Evolutionary conservation across 2,888 invertebrate species (phyloP), one percentile per base, ranked within the genome.

Genomic region (Abrostola tripartita): DNA sequence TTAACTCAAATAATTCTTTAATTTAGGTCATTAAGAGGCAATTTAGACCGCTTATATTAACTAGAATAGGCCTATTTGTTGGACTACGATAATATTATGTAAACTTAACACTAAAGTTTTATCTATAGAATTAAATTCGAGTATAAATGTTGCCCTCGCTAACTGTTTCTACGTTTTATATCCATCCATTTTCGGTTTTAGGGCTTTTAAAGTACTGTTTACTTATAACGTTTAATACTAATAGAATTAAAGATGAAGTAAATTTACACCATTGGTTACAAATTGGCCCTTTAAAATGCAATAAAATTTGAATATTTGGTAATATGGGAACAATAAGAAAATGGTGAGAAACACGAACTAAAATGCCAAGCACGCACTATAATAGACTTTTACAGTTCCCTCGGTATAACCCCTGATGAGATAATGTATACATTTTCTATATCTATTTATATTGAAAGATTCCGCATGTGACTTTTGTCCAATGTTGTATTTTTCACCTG

Each of bases 221-320:
- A 62, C 52, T 52, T 65, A 47, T 52, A 65, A 59, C 57, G 67
- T 68, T 61, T 61, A 66, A 70, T 47, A 49, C 50, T 67, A 63
- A 72, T 79, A 72, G 65, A 76, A 71, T 76, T 65, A 71, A 63
- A 64, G n/a, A 49, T 59, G 56, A 66, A 44, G 35, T 7, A 37
- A 52, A 47, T 35, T 14, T 53, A 52, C 24, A 36, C 42, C 50
- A 66, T 67, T 68, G 57, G 41, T 65, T 64, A 76, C 68, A 61
- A 72, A 66, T 64, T 64, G 47, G 37, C 57, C 35, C 8, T 69
- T 73, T 65, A 67, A 67, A 60, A 62, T 57, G n/a, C 12, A 35
- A 76, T 67, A 67, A 61, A 53, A 61, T 79, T 58, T 41, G 54
- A 68, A 79, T 71, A 61, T 47, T 52, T 50, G 6, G n/a, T 68